Percentiles rank a stretch among this genome's conserved stretches.
Conservation (phyloP, 2,797 vertebrate genomes). For the Zalophus californianus region DNA sequence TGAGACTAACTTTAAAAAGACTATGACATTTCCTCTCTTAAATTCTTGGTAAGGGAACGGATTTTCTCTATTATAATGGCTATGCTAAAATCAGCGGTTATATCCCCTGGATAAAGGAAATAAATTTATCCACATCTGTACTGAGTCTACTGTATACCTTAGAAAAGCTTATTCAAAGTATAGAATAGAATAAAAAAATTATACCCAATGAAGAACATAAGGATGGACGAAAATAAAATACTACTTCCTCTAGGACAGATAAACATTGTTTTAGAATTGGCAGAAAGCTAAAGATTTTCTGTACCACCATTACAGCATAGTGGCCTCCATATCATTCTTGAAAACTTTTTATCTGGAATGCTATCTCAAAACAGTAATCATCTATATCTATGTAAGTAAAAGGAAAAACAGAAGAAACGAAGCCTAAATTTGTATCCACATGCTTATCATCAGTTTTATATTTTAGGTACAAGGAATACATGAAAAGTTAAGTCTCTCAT, state of each 20-base stretch:
- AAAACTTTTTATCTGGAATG: neutral
- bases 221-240: neutral
- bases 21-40: neutral
- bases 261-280: neutral
- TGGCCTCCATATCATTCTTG: neutral
- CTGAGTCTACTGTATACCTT: neutral
- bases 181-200: neutral
- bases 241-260: neutral
- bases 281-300: neutral
- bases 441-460: neutral
- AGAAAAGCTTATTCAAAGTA: neutral
- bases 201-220: neutral
- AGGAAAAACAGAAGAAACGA: slow-evolving; percentile 7
- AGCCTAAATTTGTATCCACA: neutral
- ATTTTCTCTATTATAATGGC: neutral
- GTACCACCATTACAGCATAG: neutral
- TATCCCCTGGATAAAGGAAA: neutral
- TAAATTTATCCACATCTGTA: neutral
- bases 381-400: neutral
- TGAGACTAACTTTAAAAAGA: slow-evolving; percentile 18
- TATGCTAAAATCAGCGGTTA: neutral
- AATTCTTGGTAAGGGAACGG: neutral
- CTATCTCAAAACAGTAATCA: slow-evolving; percentile 21
- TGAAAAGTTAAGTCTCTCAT: neutral
- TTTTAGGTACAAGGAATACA: neutral